Conservation (phyloP, 1,140 invertebrate genomes). For the Bombus polaris region DNA sequence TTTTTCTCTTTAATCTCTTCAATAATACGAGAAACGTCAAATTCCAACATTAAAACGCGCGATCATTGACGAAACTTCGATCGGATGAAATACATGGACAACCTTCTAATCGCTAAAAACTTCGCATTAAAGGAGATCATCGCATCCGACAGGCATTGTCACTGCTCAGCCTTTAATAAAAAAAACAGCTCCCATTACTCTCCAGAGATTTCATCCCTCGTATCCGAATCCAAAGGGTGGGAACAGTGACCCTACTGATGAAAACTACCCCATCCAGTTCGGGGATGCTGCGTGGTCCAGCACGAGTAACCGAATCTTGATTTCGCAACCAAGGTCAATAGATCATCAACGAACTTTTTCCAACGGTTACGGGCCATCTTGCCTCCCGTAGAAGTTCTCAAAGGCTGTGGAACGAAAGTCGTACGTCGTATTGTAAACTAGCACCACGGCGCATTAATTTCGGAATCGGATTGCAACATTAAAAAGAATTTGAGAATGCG, state of each 20-base stretch:
- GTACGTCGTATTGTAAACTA: background rate
- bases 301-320: conserved; percentile 67
- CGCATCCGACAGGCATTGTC: background rate
- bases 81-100: background rate
- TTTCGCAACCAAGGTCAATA: conserved; percentile 61
- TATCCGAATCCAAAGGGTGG: conserved; percentile 54
- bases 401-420: background rate
- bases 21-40: background rate
- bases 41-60: background rate
- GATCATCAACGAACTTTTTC: conserved; percentile 69
- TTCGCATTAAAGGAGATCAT: conserved; percentile 10
- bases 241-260: conserved; percentile 44
- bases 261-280: conserved; percentile 77
- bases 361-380: conserved; percentile 46
- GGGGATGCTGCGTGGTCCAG: conserved; percentile 78
- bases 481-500: background rate
- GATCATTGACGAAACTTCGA: background rate
- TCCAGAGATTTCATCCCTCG: conserved; percentile 66
- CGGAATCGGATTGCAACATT: background rate
- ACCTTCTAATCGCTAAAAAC: background rate
- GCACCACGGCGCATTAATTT: background rate
- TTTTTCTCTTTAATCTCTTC: background rate
- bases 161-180: conserved; percentile 61
- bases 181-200: conserved; percentile 56
- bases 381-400: background rate